Percentiles rank a stretch among this genome's conserved stretches.
Evolutionary conservation across 1,140 invertebrate species (phyloP).

Genomic region (Colletes latitarsis): DNA sequence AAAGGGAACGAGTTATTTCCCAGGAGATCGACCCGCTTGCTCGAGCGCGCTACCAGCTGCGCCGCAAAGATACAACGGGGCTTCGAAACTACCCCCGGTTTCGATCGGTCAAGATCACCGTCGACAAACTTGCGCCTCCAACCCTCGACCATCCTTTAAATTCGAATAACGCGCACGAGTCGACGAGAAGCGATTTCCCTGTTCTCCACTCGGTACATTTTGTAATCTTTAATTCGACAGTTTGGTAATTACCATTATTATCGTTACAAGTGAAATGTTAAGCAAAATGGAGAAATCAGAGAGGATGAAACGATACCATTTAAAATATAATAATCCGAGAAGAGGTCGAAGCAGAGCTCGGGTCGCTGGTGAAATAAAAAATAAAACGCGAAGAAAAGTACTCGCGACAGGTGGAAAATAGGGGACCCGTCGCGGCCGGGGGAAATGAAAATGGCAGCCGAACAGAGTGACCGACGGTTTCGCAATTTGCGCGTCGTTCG

Average conservation of each 20-base stretch:
- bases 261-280: no score
- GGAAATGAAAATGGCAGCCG: slow-evolving; percentile 13
- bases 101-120: slow-evolving; percentile 20
- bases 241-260: no score
- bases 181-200: no score
- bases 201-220: no score
- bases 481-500: slow-evolving; percentile 19
- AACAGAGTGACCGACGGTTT: slow-evolving; percentile 1
- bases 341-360: no score
- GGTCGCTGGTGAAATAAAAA: background rate
- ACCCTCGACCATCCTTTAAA: background rate
- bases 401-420: background rate
- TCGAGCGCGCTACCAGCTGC: background rate
- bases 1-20: slow-evolving; percentile 38
- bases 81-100: background rate
- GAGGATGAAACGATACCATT: no score
- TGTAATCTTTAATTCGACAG: no score
- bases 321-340: no score
- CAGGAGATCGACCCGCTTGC: slow-evolving; percentile 15
- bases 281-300: no score
- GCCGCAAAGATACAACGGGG: background rate
- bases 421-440: background rate
- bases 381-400: background rate
- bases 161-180: no score
- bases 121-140: background rate